Evolutionary conservation across 2,888 invertebrate species (phyloP).

Genomic region (Penaeus monodon): DNA sequence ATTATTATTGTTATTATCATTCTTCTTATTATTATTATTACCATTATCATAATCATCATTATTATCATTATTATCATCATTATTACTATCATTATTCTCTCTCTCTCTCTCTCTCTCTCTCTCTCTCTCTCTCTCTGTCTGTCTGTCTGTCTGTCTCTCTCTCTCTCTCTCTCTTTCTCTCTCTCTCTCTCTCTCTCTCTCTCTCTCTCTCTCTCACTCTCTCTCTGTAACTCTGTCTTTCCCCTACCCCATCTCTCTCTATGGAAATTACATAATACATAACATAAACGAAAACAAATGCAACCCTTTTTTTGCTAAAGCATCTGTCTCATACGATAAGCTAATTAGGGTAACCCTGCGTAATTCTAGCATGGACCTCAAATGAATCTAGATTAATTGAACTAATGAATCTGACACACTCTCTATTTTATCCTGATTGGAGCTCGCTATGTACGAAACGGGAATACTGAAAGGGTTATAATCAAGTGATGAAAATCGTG

Average conservation of each 20-base stretch:
- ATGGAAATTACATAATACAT: too few relatives aligned
- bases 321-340: conserved; percentile 3
- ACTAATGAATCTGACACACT: conserved; percentile 26
- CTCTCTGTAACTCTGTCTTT: conserved; percentile 1
- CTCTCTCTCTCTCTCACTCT: neutral
- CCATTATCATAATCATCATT: too few relatives aligned
- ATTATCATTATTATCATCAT: too few relatives aligned
- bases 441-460: neutral
- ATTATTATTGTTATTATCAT: too few relatives aligned
- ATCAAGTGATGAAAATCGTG: neutral
- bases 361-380: conserved; percentile 29
- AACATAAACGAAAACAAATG: too few relatives aligned
- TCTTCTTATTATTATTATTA: too few relatives aligned
- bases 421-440: conserved; percentile 1
- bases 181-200: neutral
- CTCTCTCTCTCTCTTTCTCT: conserved; percentile 4
- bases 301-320: too few relatives aligned
- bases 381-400: conserved; percentile 38
- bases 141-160: too few relatives aligned
- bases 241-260: neutral
- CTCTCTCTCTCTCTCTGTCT: neutral
- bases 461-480: neutral
- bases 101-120: neutral
- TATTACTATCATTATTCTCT: too few relatives aligned
- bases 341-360: conserved; percentile 14